phyloP scores from a whole-genome alignment of 2,797 vertebrate genomes.

The Poecile montanus region DNA sequence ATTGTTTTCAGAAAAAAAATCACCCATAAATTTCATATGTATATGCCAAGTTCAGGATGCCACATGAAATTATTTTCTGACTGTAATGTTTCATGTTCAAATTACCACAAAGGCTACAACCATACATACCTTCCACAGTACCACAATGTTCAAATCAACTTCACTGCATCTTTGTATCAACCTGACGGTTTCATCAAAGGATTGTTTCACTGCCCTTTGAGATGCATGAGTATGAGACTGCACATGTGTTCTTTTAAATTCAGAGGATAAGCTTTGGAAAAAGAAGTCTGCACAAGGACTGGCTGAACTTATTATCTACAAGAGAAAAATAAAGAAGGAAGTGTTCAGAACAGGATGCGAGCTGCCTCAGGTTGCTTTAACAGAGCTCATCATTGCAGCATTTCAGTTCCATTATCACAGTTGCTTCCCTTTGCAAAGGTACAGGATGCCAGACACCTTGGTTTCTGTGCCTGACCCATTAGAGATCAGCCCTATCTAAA shows the following conservation, averaged over 20 bases:
- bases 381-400: neutral
- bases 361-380: neutral
- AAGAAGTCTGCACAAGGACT: constrained; percentile 97
- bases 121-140: constrained; percentile 92
- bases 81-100: neutral
- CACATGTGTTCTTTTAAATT: constrained; percentile 70
- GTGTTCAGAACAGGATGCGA: neutral
- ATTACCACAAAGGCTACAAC: neutral
- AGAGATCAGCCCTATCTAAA: neutral
- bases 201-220: constrained; percentile 56
- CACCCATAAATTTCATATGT: neutral
- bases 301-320: constrained; percentile 92
- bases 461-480: neutral
- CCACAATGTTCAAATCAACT: constrained; percentile 89
- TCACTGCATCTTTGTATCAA: constrained; percentile 87
- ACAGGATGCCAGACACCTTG: neutral
- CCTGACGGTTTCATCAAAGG: constrained; percentile 68
- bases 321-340: neutral
- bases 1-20: neutral
- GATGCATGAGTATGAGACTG: constrained; percentile 51
- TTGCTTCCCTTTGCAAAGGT: neutral
- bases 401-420: neutral
- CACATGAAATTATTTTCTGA: neutral
- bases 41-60: neutral
- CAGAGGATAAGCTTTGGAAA: constrained; percentile 83